Percentiles rank a stretch among this genome's conserved stretches.
Evolutionary conservation across 2,888 invertebrate genomes (phyloP).

Genomic region (Macropis europaea): DNA sequence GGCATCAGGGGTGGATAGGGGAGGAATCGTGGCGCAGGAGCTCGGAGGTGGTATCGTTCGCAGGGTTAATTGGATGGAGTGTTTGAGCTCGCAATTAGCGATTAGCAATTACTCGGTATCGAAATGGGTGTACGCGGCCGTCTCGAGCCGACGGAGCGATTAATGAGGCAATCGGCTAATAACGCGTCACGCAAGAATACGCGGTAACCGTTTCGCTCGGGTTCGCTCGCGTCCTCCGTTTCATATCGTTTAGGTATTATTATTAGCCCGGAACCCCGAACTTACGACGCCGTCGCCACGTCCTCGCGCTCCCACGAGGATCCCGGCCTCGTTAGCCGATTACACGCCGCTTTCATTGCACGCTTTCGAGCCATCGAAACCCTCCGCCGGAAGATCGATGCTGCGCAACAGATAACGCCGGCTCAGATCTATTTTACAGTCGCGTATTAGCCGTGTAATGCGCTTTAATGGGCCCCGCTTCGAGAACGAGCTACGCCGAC

Average conservation of each 20-base stretch:
- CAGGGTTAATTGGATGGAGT: constrained; percentile 77
- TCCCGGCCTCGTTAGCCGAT: constrained; percentile 50
- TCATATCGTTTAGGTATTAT: constrained; percentile 58
- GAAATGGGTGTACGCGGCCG: constrained; percentile 58
- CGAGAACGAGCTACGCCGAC: constrained; percentile 10
- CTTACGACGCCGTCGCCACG: constrained; percentile 31
- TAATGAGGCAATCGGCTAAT: constrained; percentile 79
- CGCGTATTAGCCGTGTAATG: constrained; percentile 36
- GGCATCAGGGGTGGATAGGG: too few relatives aligned
- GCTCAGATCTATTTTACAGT: constrained; percentile 36
- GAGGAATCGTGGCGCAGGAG: too few relatives aligned
- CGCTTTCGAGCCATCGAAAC: constrained; percentile 30
- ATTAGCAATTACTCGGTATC: constrained; percentile 77
- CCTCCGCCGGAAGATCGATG: constrained; percentile 26
- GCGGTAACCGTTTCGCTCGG: constrained; percentile 61
- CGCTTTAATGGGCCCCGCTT: constrained; percentile 33
- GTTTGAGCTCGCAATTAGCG: constrained; percentile 78
- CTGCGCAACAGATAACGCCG: constrained; percentile 7
- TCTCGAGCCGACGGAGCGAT: constrained; percentile 77
- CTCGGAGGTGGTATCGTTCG: constrained; percentile 15
- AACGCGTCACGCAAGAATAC: constrained; percentile 78
- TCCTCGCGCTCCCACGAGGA: constrained; percentile 54
- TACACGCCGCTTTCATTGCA: constrained; percentile 36
- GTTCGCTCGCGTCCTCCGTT: constrained; percentile 12
- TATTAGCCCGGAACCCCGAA: constrained; percentile 15